phyloP scores from a whole-genome alignment of 2,113 vertebrate species.

The Spermophilus dauricus region DNA sequence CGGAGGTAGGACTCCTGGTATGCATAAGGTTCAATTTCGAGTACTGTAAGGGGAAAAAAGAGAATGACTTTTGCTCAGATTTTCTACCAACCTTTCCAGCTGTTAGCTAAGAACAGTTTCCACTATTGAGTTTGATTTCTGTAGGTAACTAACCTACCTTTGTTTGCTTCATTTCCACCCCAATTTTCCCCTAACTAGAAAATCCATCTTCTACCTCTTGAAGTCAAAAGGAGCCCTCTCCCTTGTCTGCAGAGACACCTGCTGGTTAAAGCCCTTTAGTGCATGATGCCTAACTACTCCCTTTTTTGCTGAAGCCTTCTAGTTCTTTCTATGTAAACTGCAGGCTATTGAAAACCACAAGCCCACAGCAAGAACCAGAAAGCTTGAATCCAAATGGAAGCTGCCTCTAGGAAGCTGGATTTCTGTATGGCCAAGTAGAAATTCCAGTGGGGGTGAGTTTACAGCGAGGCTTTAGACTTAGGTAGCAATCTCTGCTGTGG shows the following conservation, averaged over 20 bases:
- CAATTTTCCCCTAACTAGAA: conserved; percentile 13
- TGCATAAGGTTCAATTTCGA: too few relatives aligned
- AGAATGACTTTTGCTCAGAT: neutral
- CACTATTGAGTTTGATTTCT: neutral
- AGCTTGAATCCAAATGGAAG: conserved; percentile 55
- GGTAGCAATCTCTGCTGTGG: neutral
- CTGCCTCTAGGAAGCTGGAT: conserved; percentile 48
- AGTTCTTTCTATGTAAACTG: conserved; percentile 34
- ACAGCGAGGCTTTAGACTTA: neutral
- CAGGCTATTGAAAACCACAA: conserved; percentile 69
- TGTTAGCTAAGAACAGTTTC: neutral
- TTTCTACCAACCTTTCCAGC: neutral
- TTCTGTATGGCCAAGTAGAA: conserved; percentile 21
- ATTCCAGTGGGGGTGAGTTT: neutral
- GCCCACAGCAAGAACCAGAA: conserved; percentile 47
- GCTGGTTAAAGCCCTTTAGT: conserved; percentile 52
- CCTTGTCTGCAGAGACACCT: conserved; percentile 79
- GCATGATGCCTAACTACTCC: neutral
- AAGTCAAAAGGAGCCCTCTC: neutral
- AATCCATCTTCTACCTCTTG: neutral
- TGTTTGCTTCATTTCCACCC: neutral
- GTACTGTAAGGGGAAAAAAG: neutral
- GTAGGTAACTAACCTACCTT: conserved; percentile 11
- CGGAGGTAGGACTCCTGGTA: neutral
- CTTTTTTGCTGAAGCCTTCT: neutral